Conservation (phyloP, 2,888 invertebrate genomes). For the Ormyrus nitidulus region DNA sequence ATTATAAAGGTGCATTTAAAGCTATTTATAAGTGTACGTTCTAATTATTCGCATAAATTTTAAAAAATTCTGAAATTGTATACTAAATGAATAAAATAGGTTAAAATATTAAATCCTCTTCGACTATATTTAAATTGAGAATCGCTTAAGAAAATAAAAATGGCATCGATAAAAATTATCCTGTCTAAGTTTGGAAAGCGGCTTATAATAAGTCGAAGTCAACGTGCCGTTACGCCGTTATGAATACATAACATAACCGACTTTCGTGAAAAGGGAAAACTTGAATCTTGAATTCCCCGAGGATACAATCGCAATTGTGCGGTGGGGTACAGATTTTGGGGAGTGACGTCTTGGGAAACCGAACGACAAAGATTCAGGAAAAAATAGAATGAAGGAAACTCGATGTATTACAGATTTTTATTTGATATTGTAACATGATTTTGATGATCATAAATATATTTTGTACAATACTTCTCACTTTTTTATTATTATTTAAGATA, state of each 20-base stretch:
- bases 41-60: too few species aligned
- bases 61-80: neutral
- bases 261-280: constrained; percentile 34
- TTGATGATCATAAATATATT: neutral
- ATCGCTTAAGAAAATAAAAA: constrained; percentile 8
- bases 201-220: constrained; percentile 37
- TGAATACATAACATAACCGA: constrained; percentile 41
- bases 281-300: constrained; percentile 32
- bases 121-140: constrained; percentile 18
- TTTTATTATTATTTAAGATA: too few species aligned
- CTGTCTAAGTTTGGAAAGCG: constrained; percentile 30
- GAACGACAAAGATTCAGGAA: neutral
- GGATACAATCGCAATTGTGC: constrained; percentile 36
- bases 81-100: constrained; percentile 5
- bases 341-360: constrained; percentile 7
- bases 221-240: constrained; percentile 39
- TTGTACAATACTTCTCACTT: too few species aligned
- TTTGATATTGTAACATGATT: constrained; percentile 12
- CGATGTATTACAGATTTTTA: constrained; percentile 12
- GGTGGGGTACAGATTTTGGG: neutral
- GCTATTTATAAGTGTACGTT: too few species aligned
- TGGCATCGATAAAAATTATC: constrained; percentile 28
- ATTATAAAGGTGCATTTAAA: too few species aligned
- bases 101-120: constrained; percentile 8
- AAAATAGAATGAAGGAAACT: constrained; percentile 7